Base-by-base conservation (phyloP, 2,113 vertebrate genomes). In the Myrmecobius fasciatus region DNA sequence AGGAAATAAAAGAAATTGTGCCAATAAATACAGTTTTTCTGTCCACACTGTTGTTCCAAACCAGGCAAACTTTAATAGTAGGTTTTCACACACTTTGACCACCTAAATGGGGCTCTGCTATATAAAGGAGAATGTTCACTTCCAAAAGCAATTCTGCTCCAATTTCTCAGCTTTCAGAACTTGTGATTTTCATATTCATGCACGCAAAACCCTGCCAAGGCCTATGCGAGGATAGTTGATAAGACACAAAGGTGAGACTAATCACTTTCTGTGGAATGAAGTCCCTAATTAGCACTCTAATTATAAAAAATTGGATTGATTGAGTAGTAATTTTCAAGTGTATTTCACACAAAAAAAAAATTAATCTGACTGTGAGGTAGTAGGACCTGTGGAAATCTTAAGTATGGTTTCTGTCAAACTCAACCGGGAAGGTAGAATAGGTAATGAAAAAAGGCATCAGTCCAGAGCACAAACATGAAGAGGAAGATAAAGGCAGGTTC, bases 401-500 rank as follows among this genome's bases (percentile, higher is more conserved):
- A 92, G 26, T 92, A 28, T 0, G 93, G 25, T 90, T 96, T 95
- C 53, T 88, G 90, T 94, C 92, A 94, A 96, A 90, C 92, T 88
- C 91, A 96, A 91, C 36, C 26, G 12, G n/a, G 92, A 95, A 97
- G 8, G 2, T 52, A 92, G 75, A 54, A 95, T 92, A 14, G 49
- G 49, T 90, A 95, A 97, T 52, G 48, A 92, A 95, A 93, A 26
- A 94, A 95, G 53, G 0, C 11, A 91, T n/a, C n/a, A 91, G 93
- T 94, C 67, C 49, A 89, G 48, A 95, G 91, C 89, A 75, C 52
- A 60, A 94, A 25, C 25, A 94, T 1, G 36, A 96, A 20, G 11
- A 98, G 94, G 17, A 96, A 91, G 53, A 95, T 89, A 95, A 95
- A 97, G 52, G 25, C 46, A 95, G 93, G 25, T 11, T 96, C 6